A percentile compares a stretch with the other conserved stretches of the same genome.
phyloP scores from a whole-genome alignment of 2,113 vertebrate species.

The Aegypius monachus region DNA sequence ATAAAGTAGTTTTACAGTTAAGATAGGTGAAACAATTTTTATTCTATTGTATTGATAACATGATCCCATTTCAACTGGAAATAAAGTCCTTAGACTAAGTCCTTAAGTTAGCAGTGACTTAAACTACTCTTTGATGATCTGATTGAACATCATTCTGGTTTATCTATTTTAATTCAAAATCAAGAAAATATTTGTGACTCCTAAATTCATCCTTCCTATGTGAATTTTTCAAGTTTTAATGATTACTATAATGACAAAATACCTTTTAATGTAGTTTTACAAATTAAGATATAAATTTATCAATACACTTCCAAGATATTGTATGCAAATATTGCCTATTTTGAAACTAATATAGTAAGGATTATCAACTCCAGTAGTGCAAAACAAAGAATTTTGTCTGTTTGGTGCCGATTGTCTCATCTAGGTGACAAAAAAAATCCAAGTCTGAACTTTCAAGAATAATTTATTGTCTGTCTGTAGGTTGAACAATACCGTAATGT shows the following conservation, averaged over 20 bases:
- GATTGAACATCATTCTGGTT: background rate
- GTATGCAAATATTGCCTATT: background rate
- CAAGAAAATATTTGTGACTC: background rate
- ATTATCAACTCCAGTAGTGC: background rate
- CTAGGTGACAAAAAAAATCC: background rate
- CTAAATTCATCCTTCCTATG: background rate
- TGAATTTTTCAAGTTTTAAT: background rate
- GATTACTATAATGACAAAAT: background rate
- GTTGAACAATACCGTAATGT: constrained; percentile 92
- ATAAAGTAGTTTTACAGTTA: background rate
- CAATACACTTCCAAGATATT: background rate
- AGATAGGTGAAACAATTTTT: background rate
- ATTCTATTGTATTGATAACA: background rate
- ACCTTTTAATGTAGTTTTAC: background rate
- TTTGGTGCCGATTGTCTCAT: background rate
- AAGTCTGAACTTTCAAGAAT: background rate
- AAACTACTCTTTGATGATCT: background rate
- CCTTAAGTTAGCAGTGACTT: background rate
- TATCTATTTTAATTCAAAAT: background rate
- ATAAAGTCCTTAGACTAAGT: background rate
- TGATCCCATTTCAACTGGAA: background rate
- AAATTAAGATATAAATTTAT: background rate
- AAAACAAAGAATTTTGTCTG: background rate
- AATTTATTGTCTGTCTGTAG: constrained; percentile 64
- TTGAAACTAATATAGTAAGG: background rate